A percentile compares a stretch with the other conserved stretches of the same genome.
These are phyloP conservation scores for Probosciger aterrimus DNA, from an alignment of 2,113 vertebrate species.

Conservation along the genomic window DNA sequence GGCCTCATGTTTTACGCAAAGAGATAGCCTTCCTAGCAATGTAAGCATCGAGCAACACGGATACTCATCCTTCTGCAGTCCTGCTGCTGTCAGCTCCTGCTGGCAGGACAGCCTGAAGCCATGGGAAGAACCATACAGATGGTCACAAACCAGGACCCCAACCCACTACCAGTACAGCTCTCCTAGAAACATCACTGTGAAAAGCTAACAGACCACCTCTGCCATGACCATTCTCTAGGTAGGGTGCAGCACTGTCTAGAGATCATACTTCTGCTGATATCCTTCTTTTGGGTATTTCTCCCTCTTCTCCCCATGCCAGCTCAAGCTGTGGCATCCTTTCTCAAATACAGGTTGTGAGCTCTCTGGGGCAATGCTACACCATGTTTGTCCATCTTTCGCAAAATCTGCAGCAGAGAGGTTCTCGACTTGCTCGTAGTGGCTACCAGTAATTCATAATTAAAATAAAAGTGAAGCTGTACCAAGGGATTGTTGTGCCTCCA, in stretches of 20 bases:
- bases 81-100: background rate
- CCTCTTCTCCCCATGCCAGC: background rate
- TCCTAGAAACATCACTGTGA: background rate
- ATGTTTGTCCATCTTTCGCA: background rate
- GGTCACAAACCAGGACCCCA: background rate
- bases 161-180: background rate
- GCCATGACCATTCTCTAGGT: background rate
- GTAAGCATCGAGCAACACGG: background rate
- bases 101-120: background rate
- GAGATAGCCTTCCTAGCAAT: background rate
- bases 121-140: background rate
- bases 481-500: background rate
- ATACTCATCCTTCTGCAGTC: background rate
- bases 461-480: background rate
- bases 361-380: background rate
- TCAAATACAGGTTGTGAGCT: background rate
- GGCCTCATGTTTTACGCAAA: background rate
- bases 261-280: background rate
- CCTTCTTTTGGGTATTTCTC: background rate
- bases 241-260: background rate
- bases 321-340: background rate
- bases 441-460: background rate
- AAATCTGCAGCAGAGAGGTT: background rate
- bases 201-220: background rate
- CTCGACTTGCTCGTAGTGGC: background rate